A percentile compares a stretch with the other conserved stretches of the same genome.
Conservation (phyloP, 2,888 invertebrate genomes). For the Stenurella melanura region DNA sequence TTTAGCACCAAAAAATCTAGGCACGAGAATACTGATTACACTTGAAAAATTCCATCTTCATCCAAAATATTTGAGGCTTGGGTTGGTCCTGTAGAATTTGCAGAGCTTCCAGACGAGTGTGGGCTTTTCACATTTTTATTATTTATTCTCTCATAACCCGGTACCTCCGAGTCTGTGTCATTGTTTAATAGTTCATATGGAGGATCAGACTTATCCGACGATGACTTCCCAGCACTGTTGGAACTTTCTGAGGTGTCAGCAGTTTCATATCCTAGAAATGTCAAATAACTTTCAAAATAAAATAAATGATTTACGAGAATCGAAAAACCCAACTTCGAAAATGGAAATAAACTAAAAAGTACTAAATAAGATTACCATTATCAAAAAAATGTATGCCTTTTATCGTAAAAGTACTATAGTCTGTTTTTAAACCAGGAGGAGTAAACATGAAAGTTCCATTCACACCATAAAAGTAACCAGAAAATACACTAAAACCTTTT, state of each 20-base stretch:
- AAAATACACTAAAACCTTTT: too few relatives aligned
- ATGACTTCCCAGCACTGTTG: conserved; percentile 56
- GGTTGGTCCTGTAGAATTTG: conserved; percentile 51
- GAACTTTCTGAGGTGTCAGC: conserved; percentile 64
- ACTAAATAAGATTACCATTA: too few relatives aligned
- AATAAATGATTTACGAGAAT: too few relatives aligned
- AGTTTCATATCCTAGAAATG: conserved; percentile 43
- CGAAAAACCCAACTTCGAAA: too few relatives aligned
- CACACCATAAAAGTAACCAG: too few relatives aligned
- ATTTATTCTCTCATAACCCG: conserved; percentile 64
- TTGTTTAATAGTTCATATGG: conserved; percentile 64
- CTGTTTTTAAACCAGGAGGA: too few relatives aligned
- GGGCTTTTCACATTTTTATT: conserved; percentile 49
- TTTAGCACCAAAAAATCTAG: conserved; percentile 42
- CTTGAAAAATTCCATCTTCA: conserved; percentile 65
- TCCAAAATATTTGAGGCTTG: conserved; percentile 59
- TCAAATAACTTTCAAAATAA: neutral
- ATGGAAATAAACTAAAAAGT: too few relatives aligned
- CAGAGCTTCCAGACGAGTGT: conserved; percentile 54
- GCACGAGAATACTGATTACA: conserved; percentile 53
- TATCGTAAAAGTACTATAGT: too few relatives aligned
- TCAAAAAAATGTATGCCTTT: too few relatives aligned
- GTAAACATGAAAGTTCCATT: too few relatives aligned
- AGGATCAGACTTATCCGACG: conserved; percentile 58
- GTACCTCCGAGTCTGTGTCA: conserved; percentile 61